Base-by-base conservation (phyloP, 1,140 invertebrate species). In the Drosophila insularis region DNA sequence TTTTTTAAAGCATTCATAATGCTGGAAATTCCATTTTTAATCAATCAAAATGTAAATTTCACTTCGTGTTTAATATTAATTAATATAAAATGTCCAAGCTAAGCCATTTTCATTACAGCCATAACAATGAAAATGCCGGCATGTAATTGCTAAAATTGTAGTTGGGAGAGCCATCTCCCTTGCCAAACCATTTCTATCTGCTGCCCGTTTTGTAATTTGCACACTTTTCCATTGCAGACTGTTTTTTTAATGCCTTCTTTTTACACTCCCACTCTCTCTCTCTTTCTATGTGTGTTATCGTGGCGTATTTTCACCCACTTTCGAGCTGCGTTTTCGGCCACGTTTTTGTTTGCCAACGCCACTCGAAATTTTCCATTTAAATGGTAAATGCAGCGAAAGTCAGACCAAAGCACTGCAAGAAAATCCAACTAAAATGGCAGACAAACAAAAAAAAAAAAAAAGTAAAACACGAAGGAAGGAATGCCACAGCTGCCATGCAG, bases 31-130 rank as follows among this genome's bases (percentile, higher is more conserved):
- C 70, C 72, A 77, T 82, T 82, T 86, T 86, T 86, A 86, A 86
- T 86, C 82, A 87, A 87, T 87, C 79, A 86, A 78, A 86, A 86
- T 89, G 75, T 72, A 87, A 87, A 82, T 87, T 79, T 80, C 54
- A 74, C 70, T 77, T 61, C 31, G 23, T 89, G 72, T 71, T 86
- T 86, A 89, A 87, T 69, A 87, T 87, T 89, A 87, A 87, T 87
- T 87, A 87, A 87, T 82, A 82, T 82, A 75, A 87, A 89, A 86
- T 86, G 79, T 65, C 54, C 40, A 21, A 55, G 58, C 82, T 79
- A 81, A 87, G 81, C 63, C 68, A 77, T 89, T 89, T 87, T 89
- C 78, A 86, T 87, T 81, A 82, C 46, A 60, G 71, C 68, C 68
- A 82, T 89, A 86, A 86, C 82, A 86, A 86, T 87, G 84, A 80